phyloP scores from a whole-genome alignment of 2,888 invertebrate genomes.

The Scaeva pyrastri region DNA sequence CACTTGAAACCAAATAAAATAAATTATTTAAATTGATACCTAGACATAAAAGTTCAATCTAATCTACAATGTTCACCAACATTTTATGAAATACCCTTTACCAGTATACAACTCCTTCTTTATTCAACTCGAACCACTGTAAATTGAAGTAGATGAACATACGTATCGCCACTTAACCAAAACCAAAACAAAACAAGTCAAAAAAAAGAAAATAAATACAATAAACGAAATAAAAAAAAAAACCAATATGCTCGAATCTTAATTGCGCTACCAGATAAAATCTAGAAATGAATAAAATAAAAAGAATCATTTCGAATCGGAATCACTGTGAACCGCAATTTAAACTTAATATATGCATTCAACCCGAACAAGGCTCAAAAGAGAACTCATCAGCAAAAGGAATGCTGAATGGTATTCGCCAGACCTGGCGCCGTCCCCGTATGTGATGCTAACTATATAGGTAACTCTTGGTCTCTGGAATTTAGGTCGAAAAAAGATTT shows the following conservation, averaged over 20 bases:
- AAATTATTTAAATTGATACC: no score
- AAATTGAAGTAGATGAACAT: background rate
- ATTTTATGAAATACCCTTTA: background rate
- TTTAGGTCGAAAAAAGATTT: constrained; percentile 72
- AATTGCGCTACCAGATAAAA: constrained; percentile 69
- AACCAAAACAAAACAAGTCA: background rate
- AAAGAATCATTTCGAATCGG: constrained; percentile 57
- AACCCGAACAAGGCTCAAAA: constrained; percentile 65
- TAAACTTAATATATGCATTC: constrained; percentile 62
- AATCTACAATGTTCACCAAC: background rate
- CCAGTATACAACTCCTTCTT: background rate
- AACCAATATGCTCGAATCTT: constrained; percentile 65
- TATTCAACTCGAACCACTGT: background rate
- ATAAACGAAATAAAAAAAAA: background rate
- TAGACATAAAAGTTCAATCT: no score
- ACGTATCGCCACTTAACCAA: constrained; percentile 17
- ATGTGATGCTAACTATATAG: constrained; percentile 17
- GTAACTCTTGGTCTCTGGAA: constrained; percentile 67
- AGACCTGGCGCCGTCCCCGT: constrained; percentile 70
- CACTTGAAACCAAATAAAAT: no score
- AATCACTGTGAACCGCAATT: constrained; percentile 36
- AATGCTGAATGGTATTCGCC: constrained; percentile 72
- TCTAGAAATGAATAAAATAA: constrained; percentile 39
- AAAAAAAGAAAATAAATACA: background rate
- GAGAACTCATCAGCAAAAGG: constrained; percentile 71